Conservation (phyloP, 1,140 invertebrate genomes). For the Ostrea edulis region DNA sequence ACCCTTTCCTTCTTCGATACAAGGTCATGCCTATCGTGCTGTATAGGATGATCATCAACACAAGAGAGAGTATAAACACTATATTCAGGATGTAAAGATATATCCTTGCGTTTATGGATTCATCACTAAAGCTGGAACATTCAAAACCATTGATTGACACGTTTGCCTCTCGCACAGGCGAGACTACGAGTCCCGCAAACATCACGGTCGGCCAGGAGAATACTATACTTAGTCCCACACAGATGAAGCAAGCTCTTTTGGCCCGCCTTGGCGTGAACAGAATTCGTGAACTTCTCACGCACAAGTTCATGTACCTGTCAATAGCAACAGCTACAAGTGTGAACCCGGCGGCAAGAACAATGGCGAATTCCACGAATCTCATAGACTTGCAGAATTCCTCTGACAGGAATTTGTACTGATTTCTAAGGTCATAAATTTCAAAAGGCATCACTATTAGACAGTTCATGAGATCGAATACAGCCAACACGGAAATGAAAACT, state of each 20-base stretch:
- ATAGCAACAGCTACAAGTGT: conserved; percentile 67
- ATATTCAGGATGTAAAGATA: conserved; percentile 54
- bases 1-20: conserved; percentile 43
- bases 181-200: conserved; percentile 57
- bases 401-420: conserved; percentile 62
- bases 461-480: conserved; percentile 67
- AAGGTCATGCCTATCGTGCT: conserved; percentile 59
- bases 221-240: conserved; percentile 50
- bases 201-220: conserved; percentile 52
- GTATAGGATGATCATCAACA: conserved; percentile 61
- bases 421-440: conserved; percentile 69
- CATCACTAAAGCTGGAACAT: conserved; percentile 46
- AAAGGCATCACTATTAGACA: conserved; percentile 70
- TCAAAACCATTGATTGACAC: conserved; percentile 39
- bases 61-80: conserved; percentile 59
- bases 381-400: conserved; percentile 63
- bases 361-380: conserved; percentile 62
- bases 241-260: conserved; percentile 55
- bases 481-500: conserved; percentile 70
- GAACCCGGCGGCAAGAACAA: conserved; percentile 66
- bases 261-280: conserved; percentile 60
- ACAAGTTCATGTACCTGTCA: conserved; percentile 69
- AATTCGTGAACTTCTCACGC: conserved; percentile 58
- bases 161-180: conserved; percentile 45
- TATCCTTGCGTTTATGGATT: conserved; percentile 47